Base-by-base conservation (phyloP, 2,888 invertebrate genomes). In the Belgica antarctica region DNA sequence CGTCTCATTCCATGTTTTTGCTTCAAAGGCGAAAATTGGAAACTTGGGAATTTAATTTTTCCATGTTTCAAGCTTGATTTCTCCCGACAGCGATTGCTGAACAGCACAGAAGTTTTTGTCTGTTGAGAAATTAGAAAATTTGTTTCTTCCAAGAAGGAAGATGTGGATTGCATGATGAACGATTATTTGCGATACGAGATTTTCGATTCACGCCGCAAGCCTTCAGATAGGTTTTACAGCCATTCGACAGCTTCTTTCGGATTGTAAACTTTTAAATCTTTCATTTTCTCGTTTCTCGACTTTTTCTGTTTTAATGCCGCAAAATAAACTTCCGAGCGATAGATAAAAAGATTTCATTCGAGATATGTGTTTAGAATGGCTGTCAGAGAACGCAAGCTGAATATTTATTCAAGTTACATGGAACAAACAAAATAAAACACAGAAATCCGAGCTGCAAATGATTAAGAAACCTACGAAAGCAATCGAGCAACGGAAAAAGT, bases 391-490 rank as follows among this genome's bases (percentile, higher is more conserved):
- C 12, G 41, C 2, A 22, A 10, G 7, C 19, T 8, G 12, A n/a
- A 59, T 27, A 46, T 65, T 47, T 46, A 17, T 41, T 46, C 47
- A 65, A 62, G 62, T 62, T 34, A 62, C 62, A 62, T 19, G 34
- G 15, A 34, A 34, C 31, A 62, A 62, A 62, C 62, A 62, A 31
- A 62, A 62, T 62, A 62, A 62, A 62, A 28, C 59, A 24, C 59
- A 59, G n/a, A 59, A 52, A 27, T n/a, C 25, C 27, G 59, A 52
- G 52, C 52, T 59, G 25, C 27, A 27, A 59, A 59, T 59, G 59
- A 59, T 59, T 59, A 59, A 59, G 59, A 59, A 59, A 12, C 59
- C 22, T 59, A 59, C 27, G 24, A 25, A 25, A 59, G 22, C 52
- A 22, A 52, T 52, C n/a, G n/a, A 27, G n/a, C n/a, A 24, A 52